A percentile compares a stretch with the other conserved stretches of the same genome.
Evolutionary conservation across 2,888 invertebrate genomes (phyloP).

Genomic region (Lingula anatina): DNA sequence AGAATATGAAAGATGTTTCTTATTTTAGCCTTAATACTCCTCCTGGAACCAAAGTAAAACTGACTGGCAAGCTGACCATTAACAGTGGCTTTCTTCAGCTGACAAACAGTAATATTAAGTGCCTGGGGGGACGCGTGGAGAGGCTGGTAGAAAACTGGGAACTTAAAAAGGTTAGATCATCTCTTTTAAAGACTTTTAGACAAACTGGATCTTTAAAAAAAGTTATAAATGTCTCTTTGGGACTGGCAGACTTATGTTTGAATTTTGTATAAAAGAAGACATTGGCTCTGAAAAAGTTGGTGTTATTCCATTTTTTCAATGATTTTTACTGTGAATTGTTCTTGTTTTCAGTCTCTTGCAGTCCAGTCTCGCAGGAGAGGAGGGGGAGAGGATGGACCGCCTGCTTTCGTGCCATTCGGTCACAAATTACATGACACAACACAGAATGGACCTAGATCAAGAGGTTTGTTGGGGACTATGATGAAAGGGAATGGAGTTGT

Average conservation of each 20-base stretch:
- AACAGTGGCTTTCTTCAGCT: conserved; percentile 73
- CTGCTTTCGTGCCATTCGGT: conserved; percentile 89
- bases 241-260: no score
- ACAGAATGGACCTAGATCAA: no score
- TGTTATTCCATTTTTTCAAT: neutral
- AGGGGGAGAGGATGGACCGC: conserved; percentile 73
- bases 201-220: neutral
- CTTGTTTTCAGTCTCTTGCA: conserved; percentile 30
- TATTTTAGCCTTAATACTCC: conserved; percentile 68
- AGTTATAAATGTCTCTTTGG: no score
- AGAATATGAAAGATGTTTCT: no score
- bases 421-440: no score
- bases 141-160: conserved; percentile 81
- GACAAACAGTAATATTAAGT: conserved; percentile 62
- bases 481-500: no score
- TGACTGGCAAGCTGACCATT: conserved; percentile 58
- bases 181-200: neutral
- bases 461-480: no score
- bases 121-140: conserved; percentile 80
- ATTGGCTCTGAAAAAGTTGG: no score
- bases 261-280: no score
- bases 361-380: conserved; percentile 44
- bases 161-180: conserved; percentile 37
- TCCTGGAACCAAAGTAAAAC: conserved; percentile 78
- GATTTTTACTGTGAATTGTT: neutral